Percentiles rank a stretch among this genome's conserved stretches.
These are phyloP conservation scores for Telmatherina bonti DNA, from an alignment of 2,797 vertebrate species.

Conservation along the genomic window DNA sequence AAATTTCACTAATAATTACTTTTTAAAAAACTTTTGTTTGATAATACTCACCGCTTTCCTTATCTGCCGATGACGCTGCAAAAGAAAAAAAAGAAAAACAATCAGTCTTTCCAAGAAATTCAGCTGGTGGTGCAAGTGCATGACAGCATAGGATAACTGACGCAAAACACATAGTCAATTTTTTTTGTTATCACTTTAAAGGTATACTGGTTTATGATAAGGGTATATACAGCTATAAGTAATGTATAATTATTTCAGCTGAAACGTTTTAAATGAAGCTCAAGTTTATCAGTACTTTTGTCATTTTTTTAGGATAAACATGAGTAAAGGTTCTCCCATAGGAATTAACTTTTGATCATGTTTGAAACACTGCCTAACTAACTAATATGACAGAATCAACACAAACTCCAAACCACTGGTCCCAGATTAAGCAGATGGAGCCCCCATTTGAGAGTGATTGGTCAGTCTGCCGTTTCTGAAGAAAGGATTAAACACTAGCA, in stretches of 20 bases:
- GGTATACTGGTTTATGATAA: background rate
- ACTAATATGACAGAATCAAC: background rate
- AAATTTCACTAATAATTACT: slow-evolving; percentile 33
- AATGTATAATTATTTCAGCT: background rate
- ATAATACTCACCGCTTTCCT: slow-evolving; percentile 67
- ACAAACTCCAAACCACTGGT: background rate
- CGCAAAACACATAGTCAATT: background rate
- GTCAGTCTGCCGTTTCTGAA: background rate
- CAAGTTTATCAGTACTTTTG: background rate
- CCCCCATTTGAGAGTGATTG: background rate
- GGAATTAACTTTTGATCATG: background rate
- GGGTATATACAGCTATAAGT: background rate
- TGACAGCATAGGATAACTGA: slow-evolving; percentile 36
- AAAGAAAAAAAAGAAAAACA: slow-evolving; percentile 19
- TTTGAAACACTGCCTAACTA: background rate
- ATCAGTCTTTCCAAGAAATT: slow-evolving; percentile 35
- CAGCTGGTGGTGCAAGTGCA: slow-evolving; percentile 13
- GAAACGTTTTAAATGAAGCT: background rate
- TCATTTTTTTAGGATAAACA: background rate
- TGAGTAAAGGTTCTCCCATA: background rate
- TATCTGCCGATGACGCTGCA: slow-evolving; percentile 56
- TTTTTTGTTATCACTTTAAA: background rate
- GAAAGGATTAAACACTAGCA: background rate
- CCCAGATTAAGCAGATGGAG: background rate
- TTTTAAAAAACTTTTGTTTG: slow-evolving; percentile 38